These are phyloP conservation scores for Leptobrachium leishanense DNA, from an alignment of 2,113 vertebrate species.

Conservation along the genomic window DNA sequence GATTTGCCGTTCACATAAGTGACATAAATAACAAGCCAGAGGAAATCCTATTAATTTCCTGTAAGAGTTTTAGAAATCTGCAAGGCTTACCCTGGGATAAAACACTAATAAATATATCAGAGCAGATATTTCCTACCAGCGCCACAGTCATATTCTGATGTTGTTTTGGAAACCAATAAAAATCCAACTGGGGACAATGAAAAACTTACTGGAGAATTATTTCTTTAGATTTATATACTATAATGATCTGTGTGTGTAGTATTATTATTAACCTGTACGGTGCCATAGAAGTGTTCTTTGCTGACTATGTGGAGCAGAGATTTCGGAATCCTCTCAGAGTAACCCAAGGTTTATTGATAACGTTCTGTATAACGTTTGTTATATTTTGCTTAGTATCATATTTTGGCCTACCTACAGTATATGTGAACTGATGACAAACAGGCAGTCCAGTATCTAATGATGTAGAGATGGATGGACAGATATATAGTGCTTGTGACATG, in stretches of 20 bases:
- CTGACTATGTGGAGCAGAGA: too few species aligned
- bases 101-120: slow-evolving; percentile 43
- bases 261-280: slow-evolving; percentile 1
- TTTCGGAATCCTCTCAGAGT: too few species aligned
- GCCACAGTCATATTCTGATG: slow-evolving; percentile 37
- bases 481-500: too few species aligned
- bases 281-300: too few species aligned
- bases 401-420: too few species aligned
- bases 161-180: slow-evolving; percentile 35
- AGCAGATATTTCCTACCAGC: slow-evolving; percentile 43
- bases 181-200: slow-evolving; percentile 34
- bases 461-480: too few species aligned
- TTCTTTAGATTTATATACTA: slow-evolving; percentile 31
- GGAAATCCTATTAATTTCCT: slow-evolving; percentile 50
- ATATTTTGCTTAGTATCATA: too few species aligned
- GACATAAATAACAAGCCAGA: slow-evolving; percentile 39
- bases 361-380: too few species aligned
- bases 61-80: slow-evolving; percentile 44
- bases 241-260: slow-evolving; percentile 17
- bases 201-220: slow-evolving; percentile 5
- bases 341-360: too few species aligned
- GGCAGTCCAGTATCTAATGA: too few species aligned
- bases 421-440: too few species aligned
- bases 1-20: slow-evolving; percentile 36
- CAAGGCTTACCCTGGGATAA: slow-evolving; percentile 42